Evolutionary conservation across 2,797 vertebrate species (phyloP), one percentile per base, ranked within the genome.

Genomic region (Phylloscopus collybita): DNA sequence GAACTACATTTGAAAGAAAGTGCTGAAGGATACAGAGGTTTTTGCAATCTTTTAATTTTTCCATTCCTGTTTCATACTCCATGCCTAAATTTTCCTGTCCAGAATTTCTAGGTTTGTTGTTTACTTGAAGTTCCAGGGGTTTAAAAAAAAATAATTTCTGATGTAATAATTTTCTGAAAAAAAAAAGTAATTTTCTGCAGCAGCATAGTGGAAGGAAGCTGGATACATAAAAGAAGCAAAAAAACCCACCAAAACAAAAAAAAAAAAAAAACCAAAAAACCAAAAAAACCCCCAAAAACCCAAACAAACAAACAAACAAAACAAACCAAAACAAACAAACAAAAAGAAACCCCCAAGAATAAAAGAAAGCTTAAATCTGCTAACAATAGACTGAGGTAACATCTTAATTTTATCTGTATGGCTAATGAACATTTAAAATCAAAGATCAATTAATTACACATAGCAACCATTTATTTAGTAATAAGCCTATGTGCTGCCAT

Each of bases 1-100:
- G 64, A 82, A 62, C 14, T 50, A 70, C 65, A 88, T 94, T 94
- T 95, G 74, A 93, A 95, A 90, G 44, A 53, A 94, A 73, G 45
- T 45, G 23, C 60, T 67, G 44, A 91, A 95, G 82, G 69, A 57
- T 49, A 66, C 26, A 19, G 29, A 2, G 1, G 34, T 87, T 70
- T 86, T 82, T n/a, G 13, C 51, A 82, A 53, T 71, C 16, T 84
- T 81, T 66, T 42, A 36, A 18, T 70, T 82, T 70, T 79, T 27
- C 16, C 22, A 16, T 88, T 90, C 44, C 32, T 92, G 10, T 88
- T 93, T 76, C 21, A 80, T 60, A 80, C 14, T 79, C 44, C 29
- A 60, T 59, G 57, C 11, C 17, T 75, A 0, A 50, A 76, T 45
- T 60, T 82, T 90, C 19, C 59, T 32, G 13, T 44, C 7, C 60